Evolutionary conservation across 92 coral and sea anemone species (phyloP), one percentile per base, ranked within the genome.

Genomic region (Palythoa heliodiscus): DNA sequence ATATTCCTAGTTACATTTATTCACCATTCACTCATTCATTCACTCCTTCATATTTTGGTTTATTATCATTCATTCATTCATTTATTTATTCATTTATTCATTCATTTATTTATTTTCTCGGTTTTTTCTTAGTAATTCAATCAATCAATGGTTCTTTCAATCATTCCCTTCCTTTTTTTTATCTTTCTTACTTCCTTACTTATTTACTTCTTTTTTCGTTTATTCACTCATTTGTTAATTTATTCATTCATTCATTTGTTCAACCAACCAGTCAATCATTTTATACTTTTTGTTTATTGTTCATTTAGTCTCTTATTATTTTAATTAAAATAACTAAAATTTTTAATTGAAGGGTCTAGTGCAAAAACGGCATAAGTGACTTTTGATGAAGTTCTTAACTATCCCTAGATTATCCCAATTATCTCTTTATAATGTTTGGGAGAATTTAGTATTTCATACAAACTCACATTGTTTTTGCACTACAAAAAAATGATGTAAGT

Each of bases 11-110:
- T 1, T 29, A 7, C 47, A 37, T 69, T 11, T 43, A 29, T 3
- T 14, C 73, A 69, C 16, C 8, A 67, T 69, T 25, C 43, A 75
- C 7, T n/a, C 7, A 7, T 73, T 48, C 60, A 47, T 73, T 50
- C 54, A 75, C 52, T 52, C 40, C 2, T 74, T 48, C 39, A 47
- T 29, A 23, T 11, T 5, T 67, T 3, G 23, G 19, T 67, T 35
- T 10, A 66, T 14, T 19, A n/a, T 29, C 35, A 29, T 47, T 73
- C 60, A 48, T 73, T 73, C 78, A 73, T 73, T 73, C 50, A 47
- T 73, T 13, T 15, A 40, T 40, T 29, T 13, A 35, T 19, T 29
- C 52, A 17, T 38, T 19, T 19, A 8, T 17, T 73, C 17, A 38
- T 39, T 72, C 76, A 72, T 72, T 71, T 24, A 71, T 13, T 43